Conservation (phyloP, 2,888 invertebrate genomes). For the Phalera bucephala region DNA sequence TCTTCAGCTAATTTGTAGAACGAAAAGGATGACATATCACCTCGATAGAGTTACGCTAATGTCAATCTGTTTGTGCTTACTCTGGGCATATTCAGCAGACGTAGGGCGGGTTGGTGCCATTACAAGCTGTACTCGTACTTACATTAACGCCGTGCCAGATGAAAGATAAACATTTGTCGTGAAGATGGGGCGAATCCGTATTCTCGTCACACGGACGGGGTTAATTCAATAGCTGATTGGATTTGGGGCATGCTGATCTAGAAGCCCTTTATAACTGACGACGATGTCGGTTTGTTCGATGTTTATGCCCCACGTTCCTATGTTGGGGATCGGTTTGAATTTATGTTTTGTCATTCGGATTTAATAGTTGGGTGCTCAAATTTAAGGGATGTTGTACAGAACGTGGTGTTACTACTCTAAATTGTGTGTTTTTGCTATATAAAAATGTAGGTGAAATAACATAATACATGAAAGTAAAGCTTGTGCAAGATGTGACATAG, state of each 20-base stretch:
- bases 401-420: no score
- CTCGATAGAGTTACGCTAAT: no score
- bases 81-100: slow-evolving; percentile 53
- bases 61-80: no score
- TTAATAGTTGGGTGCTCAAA: no score
- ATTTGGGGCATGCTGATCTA: slow-evolving; percentile 77
- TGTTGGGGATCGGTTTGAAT: neutral
- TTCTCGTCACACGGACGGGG: slow-evolving; percentile 80
- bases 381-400: no score
- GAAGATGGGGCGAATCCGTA: slow-evolving; percentile 77
- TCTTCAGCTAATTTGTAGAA: no score
- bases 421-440: no score
- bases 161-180: slow-evolving; percentile 82
- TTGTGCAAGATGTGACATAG: no score
- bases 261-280: slow-evolving; percentile 57
- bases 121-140: slow-evolving; percentile 67
- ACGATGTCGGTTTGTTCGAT: slow-evolving; percentile 8
- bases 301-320: neutral
- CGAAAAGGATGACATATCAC: no score
- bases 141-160: slow-evolving; percentile 74
- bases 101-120: slow-evolving; percentile 48
- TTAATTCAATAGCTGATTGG: slow-evolving; percentile 83
- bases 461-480: no score
- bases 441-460: neutral
- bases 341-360: no score